Evolutionary conservation across 2,797 vertebrate genomes (phyloP), one percentile per base, ranked within the genome.

Genomic region (Synaphobranchus kaupii): DNA sequence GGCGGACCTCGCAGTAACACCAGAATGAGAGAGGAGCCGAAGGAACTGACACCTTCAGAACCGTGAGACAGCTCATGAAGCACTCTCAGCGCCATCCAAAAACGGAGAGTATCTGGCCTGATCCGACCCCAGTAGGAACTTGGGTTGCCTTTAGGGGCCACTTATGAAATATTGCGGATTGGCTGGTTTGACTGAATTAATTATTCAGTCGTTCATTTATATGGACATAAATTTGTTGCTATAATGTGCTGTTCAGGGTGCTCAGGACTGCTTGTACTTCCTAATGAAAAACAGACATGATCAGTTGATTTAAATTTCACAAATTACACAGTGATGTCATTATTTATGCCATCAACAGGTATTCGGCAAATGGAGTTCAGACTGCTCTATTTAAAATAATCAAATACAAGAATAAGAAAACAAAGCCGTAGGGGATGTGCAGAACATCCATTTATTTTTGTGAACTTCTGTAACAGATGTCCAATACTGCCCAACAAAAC

Each of bases 51-150:
- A n/a, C n/a, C n/a, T 44, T 78, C 39, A 17, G 34, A 22, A 78
- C 10, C 73, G n/a, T 52, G 47, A 88, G 54, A 87, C 60, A 39
- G 20, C 68, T 54, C 20, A 66, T 54, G 28, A 12, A 78, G 73
- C 17, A 56, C 48, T 87, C 56, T n/a, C 71, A 13, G 44, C 25
- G 39, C 20, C 39, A 48, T 86, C n/a, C 39, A 3, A 78, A 78
- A 20, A 47, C 34, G 22, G 39, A 39, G 34, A 47, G 39, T 22
- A 47, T 20, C 13, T 9, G 73, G 73, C 12, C 34, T 80, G 5
- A 6, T 44, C 20, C 76, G 20, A 47, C 17, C 44, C 73, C 34
- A 6, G 58, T 4, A 80, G 34, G 5, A 2, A 48, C 20, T 25
- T 4, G 39, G 44, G 17, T 25, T 48, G 39, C 20, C 4, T 80